These are phyloP conservation scores for Aleiodes alternator DNA, from an alignment of 2,888 invertebrate species.

Conservation along the genomic window DNA sequence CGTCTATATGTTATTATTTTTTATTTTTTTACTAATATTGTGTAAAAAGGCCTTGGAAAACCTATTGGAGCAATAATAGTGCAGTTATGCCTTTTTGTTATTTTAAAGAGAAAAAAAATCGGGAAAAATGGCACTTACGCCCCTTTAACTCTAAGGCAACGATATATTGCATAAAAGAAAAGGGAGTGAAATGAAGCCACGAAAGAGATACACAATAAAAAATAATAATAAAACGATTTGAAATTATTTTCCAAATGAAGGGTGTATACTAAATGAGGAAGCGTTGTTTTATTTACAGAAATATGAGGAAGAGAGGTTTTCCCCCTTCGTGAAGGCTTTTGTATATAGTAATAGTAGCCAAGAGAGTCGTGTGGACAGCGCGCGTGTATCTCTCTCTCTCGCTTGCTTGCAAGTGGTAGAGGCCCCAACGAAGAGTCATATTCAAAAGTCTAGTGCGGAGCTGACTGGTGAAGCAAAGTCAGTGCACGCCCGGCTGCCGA, in stretches of 20 bases:
- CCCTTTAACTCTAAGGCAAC: too few species aligned
- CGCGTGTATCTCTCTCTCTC: constrained; percentile 45
- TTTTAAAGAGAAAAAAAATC: too few species aligned
- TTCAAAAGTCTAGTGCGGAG: constrained; percentile 19
- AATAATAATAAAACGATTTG: too few species aligned
- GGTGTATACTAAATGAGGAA: constrained; percentile 17
- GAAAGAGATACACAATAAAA: too few species aligned
- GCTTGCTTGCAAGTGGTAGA: constrained; percentile 48
- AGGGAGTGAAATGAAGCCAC: not conserved
- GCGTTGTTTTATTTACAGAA: not conserved
- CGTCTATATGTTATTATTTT: too few species aligned
- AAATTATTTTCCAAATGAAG: not conserved
- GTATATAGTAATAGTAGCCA: constrained; percentile 39
- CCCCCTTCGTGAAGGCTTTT: constrained; percentile 10
- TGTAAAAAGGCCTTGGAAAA: too few species aligned
- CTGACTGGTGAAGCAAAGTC: constrained; percentile 57
- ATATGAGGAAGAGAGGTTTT: not conserved
- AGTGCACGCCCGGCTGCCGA: constrained; percentile 75
- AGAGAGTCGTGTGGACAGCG: constrained; percentile 51
- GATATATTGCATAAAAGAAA: not conserved
- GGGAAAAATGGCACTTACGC: too few species aligned
- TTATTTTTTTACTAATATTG: too few species aligned
- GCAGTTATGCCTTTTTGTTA: too few species aligned
- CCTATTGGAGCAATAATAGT: too few species aligned
- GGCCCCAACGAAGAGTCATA: constrained; percentile 42